A percentile compares a stretch with the other conserved stretches of the same genome.
phyloP scores from a whole-genome alignment of 2,797 vertebrate genomes.

The Eremophila alpestris region DNA sequence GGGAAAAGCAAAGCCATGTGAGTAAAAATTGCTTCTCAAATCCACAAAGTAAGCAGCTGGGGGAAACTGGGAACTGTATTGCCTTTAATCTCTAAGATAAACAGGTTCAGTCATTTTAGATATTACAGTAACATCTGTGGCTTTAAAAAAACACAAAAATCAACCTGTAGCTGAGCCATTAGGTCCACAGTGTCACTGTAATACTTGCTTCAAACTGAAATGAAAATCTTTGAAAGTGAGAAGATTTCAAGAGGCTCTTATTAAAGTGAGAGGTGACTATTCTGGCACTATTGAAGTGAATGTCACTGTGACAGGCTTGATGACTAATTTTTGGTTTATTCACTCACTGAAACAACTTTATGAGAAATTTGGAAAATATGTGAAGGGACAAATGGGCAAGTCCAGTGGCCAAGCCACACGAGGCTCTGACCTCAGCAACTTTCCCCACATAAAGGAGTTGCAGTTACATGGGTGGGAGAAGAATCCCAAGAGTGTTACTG shows the following conservation, averaged over 20 bases:
- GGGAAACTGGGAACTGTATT: neutral
- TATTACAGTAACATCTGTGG: neutral
- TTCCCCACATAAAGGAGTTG: neutral
- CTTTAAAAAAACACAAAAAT: neutral
- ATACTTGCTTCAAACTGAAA: neutral
- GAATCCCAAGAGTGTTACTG: neutral
- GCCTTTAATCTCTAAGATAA: slow-evolving; percentile 45
- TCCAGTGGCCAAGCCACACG: neutral
- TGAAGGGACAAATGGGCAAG: neutral
- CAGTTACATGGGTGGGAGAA: neutral
- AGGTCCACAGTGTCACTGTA: neutral
- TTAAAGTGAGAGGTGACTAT: slow-evolving; percentile 2
- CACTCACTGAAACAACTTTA: neutral
- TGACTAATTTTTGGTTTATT: neutral
- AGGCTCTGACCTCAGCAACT: neutral
- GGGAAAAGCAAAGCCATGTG: neutral
- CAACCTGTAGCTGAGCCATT: neutral
- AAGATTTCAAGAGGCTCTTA: neutral
- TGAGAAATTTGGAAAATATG: neutral
- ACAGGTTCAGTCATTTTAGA: neutral
- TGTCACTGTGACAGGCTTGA: neutral
- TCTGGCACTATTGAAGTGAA: neutral
- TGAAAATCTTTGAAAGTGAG: slow-evolving; percentile 14
- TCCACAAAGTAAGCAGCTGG: slow-evolving; percentile 15
- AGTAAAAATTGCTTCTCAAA: slow-evolving; percentile 6